Evolutionary conservation across 2,113 vertebrate species (phyloP), one percentile per base, ranked within the genome.

Genomic region (Embiotoca jacksoni): DNA sequence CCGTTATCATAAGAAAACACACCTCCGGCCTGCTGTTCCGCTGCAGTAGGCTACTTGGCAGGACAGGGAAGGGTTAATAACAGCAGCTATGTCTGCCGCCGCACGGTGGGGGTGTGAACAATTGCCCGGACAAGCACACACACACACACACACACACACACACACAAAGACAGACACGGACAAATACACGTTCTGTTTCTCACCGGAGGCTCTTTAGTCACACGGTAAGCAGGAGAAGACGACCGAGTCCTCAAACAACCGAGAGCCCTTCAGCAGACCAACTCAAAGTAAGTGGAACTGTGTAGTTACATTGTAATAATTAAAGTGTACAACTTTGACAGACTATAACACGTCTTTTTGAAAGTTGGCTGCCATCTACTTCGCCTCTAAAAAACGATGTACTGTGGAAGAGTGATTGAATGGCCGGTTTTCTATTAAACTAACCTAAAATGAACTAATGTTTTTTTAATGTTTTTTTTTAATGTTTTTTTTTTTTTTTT

Each of bases 41-140:
- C 4, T 32, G 9, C 23, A 53, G 7, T 1, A 8, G 7, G 39
- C 41, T 9, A 14, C 32, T 37, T 0, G 74, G 23, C 23, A 23
- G 23, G 76, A 9, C 55, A 85, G 39, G 47, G 67, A 5, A 52
- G 72, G 75, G 88, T 90, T 85, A 86, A 88, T 4, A 50, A 23
- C 46, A 66, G 53, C 33, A 59, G 32, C 10, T 9, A 6, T 37
- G 16, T 41, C 23, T 50, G 33, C 64, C 47, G 8, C 72, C 47
- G 30, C 70, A 36, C 39, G 57, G 64, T 62, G 80, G 84, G 80
- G 60, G 74, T 77, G 84, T 85, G 62, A 64, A 41, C 67, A 7
- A 32, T n/a, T 60, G 8, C 36, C 3, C 69, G 32, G 4, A 55
- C 66, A 70, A 53, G 23, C 35, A 39, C 58, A 36, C n/a, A 35